Evolutionary conservation across 2,113 vertebrate genomes (phyloP).

Genomic region (Brienomyrus longianalis): DNA sequence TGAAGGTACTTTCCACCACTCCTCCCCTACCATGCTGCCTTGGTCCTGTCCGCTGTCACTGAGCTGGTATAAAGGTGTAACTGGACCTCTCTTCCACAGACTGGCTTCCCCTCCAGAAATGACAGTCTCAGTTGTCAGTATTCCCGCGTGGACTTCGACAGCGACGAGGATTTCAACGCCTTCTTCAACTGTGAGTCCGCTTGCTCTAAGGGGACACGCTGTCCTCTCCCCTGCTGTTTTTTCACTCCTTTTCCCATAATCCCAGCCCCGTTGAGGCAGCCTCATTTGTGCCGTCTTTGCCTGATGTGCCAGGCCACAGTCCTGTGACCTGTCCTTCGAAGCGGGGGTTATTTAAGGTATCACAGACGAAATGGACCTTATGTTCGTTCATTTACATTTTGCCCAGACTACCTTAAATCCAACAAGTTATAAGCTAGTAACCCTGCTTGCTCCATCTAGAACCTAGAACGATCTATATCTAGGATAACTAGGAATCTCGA

Average conservation of each 20-base stretch:
- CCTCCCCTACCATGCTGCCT: background rate
- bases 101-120: constrained; percentile 85
- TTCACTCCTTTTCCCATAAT: background rate
- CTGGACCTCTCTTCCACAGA: constrained; percentile 54
- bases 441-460: background rate
- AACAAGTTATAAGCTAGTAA: too few species aligned
- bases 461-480: background rate
- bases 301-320: background rate
- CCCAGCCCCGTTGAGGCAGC: background rate
- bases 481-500: background rate
- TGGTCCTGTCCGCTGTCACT: background rate
- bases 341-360: too few species aligned
- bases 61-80: too few species aligned
- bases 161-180: constrained; percentile 86
- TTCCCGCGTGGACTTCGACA: constrained; percentile 90
- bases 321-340: background rate
- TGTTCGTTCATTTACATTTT: too few species aligned
- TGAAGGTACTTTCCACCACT: constrained; percentile 68
- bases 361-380: too few species aligned
- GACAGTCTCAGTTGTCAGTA: constrained; percentile 84
- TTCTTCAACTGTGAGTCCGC: constrained; percentile 80
- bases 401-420: too few species aligned
- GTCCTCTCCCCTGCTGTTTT: background rate
- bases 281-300: background rate
- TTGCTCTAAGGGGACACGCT: background rate